Conservation (phyloP, 2,113 vertebrate species). For the Sapayoa aenigma region DNA sequence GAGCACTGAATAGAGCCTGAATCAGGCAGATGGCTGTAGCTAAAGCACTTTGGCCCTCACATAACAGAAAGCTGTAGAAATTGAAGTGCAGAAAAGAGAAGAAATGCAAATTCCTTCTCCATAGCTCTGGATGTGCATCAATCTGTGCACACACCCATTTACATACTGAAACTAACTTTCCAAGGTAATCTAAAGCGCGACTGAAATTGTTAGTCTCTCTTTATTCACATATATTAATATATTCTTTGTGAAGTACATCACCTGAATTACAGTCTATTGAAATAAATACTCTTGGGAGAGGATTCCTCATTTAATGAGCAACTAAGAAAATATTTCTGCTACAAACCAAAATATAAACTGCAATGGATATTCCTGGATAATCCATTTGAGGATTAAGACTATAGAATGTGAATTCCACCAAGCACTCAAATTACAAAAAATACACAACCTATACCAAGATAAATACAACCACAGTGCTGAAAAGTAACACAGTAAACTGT, state of each 20-base stretch:
- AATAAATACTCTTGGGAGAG: neutral
- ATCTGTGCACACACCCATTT: rapidly evolving
- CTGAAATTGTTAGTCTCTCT: neutral
- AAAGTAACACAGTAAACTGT: neutral
- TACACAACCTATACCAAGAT: neutral
- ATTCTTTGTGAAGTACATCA: neutral
- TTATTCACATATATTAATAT: neutral
- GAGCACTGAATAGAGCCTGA: too few species aligned
- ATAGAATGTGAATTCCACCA: neutral
- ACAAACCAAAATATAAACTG: neutral
- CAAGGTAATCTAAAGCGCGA: neutral
- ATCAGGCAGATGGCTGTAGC: neutral
- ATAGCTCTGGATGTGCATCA: neutral
- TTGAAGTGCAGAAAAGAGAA: neutral
- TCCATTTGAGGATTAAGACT: neutral
- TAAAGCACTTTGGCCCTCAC: neutral
- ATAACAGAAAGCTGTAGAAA: neutral
- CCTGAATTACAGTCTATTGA: neutral
- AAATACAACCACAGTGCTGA: neutral
- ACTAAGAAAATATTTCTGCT: neutral
- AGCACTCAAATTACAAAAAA: neutral
- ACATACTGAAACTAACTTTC: neutral
- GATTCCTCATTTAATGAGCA: neutral
- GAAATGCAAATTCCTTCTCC: neutral
- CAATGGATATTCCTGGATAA: neutral